These are phyloP conservation scores for Drosophila monieri DNA, from an alignment of 2,888 invertebrate species.

Conservation along the genomic window DNA sequence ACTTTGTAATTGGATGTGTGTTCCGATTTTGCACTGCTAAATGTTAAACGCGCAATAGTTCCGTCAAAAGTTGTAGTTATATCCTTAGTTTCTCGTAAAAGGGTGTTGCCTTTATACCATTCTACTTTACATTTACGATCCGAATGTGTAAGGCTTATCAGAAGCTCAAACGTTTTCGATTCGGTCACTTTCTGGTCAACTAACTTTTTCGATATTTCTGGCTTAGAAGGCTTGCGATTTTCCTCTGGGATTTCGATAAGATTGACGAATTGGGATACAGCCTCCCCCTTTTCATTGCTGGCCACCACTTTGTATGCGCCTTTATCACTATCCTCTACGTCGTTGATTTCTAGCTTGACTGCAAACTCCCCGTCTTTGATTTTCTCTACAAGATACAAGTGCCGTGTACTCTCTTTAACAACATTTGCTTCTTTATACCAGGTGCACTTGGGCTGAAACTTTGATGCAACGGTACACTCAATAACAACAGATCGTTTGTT, in stretches of 20 bases:
- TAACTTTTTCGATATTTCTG: constrained; percentile 91
- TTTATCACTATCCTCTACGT: constrained; percentile 91
- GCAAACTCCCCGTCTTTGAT: constrained; percentile 92
- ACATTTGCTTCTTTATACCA: constrained; percentile 95
- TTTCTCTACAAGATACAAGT: constrained; percentile 80
- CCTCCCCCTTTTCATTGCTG: constrained; percentile 96
- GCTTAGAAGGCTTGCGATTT: constrained; percentile 91
- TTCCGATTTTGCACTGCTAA: constrained; percentile 90
- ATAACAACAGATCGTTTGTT: constrained; percentile 96
- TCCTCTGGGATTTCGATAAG: constrained; percentile 92
- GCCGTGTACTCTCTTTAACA: constrained; percentile 87
- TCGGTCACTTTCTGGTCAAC: constrained; percentile 89
- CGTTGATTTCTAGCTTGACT: constrained; percentile 94
- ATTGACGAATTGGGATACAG: constrained; percentile 94
- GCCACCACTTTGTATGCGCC: constrained; percentile 95
- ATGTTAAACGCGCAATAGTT: constrained; percentile 90
- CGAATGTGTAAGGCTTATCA: constrained; percentile 89
- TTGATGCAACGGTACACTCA: constrained; percentile 96
- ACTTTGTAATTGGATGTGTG: constrained; percentile 93
- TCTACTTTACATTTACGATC: constrained; percentile 92
- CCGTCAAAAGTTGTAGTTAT: constrained; percentile 93
- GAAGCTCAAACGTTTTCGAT: constrained; percentile 91
- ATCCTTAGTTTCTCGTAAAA: constrained; percentile 91
- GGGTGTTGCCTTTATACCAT: constrained; percentile 93
- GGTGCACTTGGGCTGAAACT: constrained; percentile 95